phyloP scores from a whole-genome alignment of 1,140 invertebrate species.

The Frieseomelitta varia region DNA sequence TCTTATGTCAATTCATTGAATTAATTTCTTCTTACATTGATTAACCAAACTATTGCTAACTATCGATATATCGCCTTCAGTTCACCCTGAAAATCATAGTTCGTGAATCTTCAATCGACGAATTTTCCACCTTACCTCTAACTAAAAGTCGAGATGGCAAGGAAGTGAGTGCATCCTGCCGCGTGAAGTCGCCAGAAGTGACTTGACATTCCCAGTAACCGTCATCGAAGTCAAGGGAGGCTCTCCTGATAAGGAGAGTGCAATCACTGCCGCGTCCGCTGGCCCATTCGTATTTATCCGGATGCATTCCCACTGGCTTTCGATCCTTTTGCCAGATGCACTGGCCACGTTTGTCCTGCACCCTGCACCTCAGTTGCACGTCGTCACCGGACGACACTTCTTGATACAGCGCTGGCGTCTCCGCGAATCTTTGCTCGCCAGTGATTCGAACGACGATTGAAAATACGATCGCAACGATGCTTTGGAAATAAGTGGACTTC shows the following conservation, averaged over 20 bases:
- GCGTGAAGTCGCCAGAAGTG: constrained; percentile 86
- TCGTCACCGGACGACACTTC: constrained; percentile 94
- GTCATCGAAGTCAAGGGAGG: constrained; percentile 92
- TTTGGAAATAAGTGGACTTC: neutral
- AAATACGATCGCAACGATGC: neutral
- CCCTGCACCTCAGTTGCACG: constrained; percentile 89
- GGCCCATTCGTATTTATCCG: constrained; percentile 95
- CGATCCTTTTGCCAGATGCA: constrained; percentile 97
- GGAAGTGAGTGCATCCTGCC: constrained; percentile 90
- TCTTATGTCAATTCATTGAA: no score
- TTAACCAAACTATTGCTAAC: neutral
- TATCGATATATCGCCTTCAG: neutral
- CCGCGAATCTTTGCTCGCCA: constrained; percentile 89
- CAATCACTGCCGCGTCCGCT: constrained; percentile 87
- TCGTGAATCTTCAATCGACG: neutral
- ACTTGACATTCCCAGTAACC: constrained; percentile 96
- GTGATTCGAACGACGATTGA: neutral
- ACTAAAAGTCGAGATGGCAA: constrained; percentile 91
- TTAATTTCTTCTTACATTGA: neutral
- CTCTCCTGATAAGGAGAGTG: constrained; percentile 90
- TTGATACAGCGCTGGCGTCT: constrained; percentile 90
- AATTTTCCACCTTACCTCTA: constrained; percentile 84
- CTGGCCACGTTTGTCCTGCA: constrained; percentile 92
- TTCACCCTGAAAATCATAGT: neutral
- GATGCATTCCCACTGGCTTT: constrained; percentile 92